Conservation (phyloP, 92 coral and sea anemone species). For the Epizoanthus stellaris region DNA sequence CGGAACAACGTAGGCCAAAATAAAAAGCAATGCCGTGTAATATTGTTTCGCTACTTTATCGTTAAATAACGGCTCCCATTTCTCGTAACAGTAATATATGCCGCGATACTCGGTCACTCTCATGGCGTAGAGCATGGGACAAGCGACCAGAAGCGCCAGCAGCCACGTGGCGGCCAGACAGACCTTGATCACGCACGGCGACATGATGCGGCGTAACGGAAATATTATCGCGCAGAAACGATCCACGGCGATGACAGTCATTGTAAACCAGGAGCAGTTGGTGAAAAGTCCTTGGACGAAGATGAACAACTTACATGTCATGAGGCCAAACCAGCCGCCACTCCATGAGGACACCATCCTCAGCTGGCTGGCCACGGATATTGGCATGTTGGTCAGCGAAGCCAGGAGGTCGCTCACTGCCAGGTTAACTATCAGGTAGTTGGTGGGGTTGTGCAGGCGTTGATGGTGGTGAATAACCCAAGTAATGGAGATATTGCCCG, state of each 20-base stretch:
- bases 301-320: constrained; percentile 57
- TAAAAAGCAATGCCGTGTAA: constrained; percentile 76
- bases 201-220: constrained; percentile 73
- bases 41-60: constrained; percentile 54
- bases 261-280: constrained; percentile 82
- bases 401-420: constrained; percentile 77
- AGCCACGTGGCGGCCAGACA: constrained; percentile 78
- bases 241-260: constrained; percentile 87
- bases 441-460: constrained; percentile 75
- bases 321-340: constrained; percentile 59
- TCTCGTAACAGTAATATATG: constrained; percentile 67
- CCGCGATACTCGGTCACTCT: constrained; percentile 55
- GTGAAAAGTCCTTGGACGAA: constrained; percentile 74
- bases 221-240: constrained; percentile 86
- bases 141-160: constrained; percentile 59
- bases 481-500: constrained; percentile 74
- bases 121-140: constrained; percentile 90
- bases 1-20: constrained; percentile 73
- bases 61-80: constrained; percentile 82
- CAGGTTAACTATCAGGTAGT: constrained; percentile 70
- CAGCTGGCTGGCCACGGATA: constrained; percentile 59
- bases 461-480: constrained; percentile 56
- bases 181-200: constrained; percentile 61
- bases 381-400: constrained; percentile 59
- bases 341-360: constrained; percentile 61